Conservation (phyloP, 2,797 vertebrate species). For the Myotis myotis region DNA sequence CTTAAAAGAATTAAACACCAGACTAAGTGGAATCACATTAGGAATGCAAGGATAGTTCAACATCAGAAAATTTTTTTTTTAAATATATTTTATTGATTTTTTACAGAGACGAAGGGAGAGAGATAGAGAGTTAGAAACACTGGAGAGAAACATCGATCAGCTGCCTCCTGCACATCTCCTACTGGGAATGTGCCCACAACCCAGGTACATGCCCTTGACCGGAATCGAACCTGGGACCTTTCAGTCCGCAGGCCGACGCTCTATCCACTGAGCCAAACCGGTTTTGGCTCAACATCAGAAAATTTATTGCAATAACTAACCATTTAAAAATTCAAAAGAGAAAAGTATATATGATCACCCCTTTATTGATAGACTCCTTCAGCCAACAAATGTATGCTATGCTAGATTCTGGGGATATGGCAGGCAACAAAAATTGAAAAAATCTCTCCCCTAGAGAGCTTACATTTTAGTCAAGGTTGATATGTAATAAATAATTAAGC, state of each 20-base stretch:
- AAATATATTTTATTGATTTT: too few relatives aligned
- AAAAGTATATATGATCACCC: not conserved
- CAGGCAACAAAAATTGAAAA: not conserved
- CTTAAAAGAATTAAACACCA: conserved; percentile 24
- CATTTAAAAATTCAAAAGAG: conserved; percentile 19
- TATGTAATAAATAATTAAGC: not conserved
- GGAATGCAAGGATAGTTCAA: conserved; percentile 51
- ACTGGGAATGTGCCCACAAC: too few relatives aligned
- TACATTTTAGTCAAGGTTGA: not conserved
- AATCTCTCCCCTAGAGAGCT: not conserved
- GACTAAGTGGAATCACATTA: not conserved
- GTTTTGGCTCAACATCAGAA: conserved; percentile 40
- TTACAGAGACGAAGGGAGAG: too few relatives aligned
- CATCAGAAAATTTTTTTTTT: conserved; percentile 18
- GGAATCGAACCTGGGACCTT: too few relatives aligned
- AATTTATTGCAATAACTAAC: conserved; percentile 9
- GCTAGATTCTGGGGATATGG: not conserved
- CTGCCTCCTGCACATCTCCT: too few relatives aligned
- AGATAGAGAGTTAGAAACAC: too few relatives aligned
- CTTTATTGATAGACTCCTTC: not conserved
- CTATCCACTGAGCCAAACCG: too few relatives aligned
- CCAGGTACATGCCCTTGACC: too few relatives aligned
- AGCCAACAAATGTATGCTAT: not conserved
- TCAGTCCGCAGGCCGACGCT: too few relatives aligned
- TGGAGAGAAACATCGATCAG: too few relatives aligned